Evolutionary conservation across 2,888 invertebrate genomes (phyloP).

Genomic region (Machimus rusticus): DNA sequence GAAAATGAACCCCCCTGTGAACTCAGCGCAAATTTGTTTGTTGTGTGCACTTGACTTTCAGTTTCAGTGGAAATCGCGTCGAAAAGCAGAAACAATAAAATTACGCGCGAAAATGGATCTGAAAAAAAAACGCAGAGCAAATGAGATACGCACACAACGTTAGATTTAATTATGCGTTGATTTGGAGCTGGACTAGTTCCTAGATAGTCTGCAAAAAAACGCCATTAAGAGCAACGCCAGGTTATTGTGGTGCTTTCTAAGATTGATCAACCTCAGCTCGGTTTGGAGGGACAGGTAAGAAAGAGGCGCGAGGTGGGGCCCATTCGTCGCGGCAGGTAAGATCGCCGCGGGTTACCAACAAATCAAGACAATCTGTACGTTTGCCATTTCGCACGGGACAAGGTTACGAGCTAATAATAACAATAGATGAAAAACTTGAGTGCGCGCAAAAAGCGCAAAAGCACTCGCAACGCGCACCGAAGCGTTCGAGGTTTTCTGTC

Average conservation of each 20-base stretch:
- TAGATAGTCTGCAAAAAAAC: background rate
- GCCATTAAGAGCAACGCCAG: background rate
- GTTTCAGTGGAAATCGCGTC: background rate
- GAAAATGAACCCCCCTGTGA: background rate
- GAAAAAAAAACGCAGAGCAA: background rate
- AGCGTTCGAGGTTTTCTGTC: background rate
- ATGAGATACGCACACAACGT: background rate
- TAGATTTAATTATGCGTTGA: background rate
- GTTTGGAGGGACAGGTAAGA: background rate
- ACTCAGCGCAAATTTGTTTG: background rate
- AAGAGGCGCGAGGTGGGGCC: background rate
- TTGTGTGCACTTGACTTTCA: background rate
- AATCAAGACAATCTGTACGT: background rate
- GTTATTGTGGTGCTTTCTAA: background rate
- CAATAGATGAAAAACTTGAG: background rate
- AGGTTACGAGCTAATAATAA: background rate
- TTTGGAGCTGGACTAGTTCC: background rate
- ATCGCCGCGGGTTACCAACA: background rate
- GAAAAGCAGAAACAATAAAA: background rate
- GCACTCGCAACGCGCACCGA: background rate
- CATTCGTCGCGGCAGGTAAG: background rate
- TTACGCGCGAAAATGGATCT: background rate
- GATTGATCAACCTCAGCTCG: background rate
- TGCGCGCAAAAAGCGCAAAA: background rate
- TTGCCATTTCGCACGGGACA: background rate